These are phyloP conservation scores for Uloborus diversus DNA, from an alignment of 1,140 invertebrate species.

Conservation along the genomic window DNA sequence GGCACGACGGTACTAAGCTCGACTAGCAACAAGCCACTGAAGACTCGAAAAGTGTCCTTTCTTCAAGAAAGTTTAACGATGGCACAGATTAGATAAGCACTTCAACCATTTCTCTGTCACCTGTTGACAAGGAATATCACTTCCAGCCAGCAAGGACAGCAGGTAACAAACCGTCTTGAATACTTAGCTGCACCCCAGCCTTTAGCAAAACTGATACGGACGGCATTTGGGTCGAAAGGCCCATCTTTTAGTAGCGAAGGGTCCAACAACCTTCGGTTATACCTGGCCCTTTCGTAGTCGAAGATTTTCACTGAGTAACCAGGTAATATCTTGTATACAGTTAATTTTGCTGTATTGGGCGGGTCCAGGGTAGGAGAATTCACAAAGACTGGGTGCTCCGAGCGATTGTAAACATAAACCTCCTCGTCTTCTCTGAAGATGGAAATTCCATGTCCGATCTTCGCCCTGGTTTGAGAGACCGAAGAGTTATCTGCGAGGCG, in stretches of 20 bases:
- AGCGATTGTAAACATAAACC: conserved; percentile 90
- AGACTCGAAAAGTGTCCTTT: not conserved
- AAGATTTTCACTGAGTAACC: conserved; percentile 87
- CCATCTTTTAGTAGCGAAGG: conserved; percentile 65
- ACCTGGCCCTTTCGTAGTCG: conserved; percentile 70
- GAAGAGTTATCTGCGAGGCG: conserved; percentile 63
- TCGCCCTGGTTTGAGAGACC: conserved; percentile 69
- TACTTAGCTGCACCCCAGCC: conserved; percentile 89
- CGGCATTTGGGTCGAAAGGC: conserved; percentile 82
- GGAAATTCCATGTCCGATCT: conserved; percentile 76
- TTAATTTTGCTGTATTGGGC: conserved; percentile 72
- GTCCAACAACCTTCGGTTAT: conserved; percentile 58
- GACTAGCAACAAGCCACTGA: conserved; percentile 42
- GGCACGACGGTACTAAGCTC: conserved; percentile 54
- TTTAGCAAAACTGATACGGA: conserved; percentile 89
- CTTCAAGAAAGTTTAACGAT: conserved; percentile 9
- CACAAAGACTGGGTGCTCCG: conserved; percentile 83
- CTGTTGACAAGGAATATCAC: conserved; percentile 71
- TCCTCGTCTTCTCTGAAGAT: conserved; percentile 71
- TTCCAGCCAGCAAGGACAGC: conserved; percentile 91
- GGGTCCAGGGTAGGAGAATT: conserved; percentile 84
- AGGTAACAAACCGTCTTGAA: conserved; percentile 82
- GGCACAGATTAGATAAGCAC: conserved; percentile 3
- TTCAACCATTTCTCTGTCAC: conserved; percentile 22
- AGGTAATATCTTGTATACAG: conserved; percentile 80